Conservation (phyloP, 2,797 vertebrate species). For the Oreonectes daqikongensis region DNA sequence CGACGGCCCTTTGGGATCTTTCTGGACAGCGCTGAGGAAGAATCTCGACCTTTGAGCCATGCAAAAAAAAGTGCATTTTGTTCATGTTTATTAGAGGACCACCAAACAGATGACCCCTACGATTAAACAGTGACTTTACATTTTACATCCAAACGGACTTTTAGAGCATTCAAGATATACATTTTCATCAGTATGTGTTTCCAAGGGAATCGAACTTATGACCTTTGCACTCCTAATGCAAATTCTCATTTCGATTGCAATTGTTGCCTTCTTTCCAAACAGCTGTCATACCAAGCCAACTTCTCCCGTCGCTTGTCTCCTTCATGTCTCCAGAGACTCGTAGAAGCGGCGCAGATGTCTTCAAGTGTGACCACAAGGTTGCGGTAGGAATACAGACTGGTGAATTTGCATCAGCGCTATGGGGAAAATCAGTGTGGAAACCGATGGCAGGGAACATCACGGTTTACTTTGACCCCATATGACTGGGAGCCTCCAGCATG, state of each 20-base stretch:
- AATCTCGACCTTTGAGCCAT: background rate
- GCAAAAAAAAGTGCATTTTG: background rate
- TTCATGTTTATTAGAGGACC: slow-evolving; percentile 53
- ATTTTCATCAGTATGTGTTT: too few relatives aligned
- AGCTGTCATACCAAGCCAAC: too few relatives aligned
- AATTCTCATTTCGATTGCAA: too few relatives aligned
- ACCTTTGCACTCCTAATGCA: too few relatives aligned
- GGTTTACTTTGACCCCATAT: background rate
- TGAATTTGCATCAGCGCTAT: background rate
- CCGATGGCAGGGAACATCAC: background rate
- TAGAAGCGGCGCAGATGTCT: background rate
- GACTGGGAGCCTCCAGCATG: background rate
- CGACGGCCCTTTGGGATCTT: background rate
- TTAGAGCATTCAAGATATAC: too few relatives aligned
- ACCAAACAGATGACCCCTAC: slow-evolving; percentile 66
- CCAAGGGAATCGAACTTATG: too few relatives aligned
- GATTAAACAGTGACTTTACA: background rate
- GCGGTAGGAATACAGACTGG: background rate
- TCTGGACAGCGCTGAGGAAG: background rate
- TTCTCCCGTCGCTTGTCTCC: too few relatives aligned
- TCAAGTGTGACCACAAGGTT: background rate
- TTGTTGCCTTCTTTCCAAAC: too few relatives aligned
- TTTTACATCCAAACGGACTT: too few relatives aligned
- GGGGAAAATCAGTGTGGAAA: background rate
- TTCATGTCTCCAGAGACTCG: too few relatives aligned